Evolutionary conservation across 2,888 invertebrate genomes (phyloP), one percentile per base, ranked within the genome.

Genomic region (Caenorhabditis drosophilae): DNA sequence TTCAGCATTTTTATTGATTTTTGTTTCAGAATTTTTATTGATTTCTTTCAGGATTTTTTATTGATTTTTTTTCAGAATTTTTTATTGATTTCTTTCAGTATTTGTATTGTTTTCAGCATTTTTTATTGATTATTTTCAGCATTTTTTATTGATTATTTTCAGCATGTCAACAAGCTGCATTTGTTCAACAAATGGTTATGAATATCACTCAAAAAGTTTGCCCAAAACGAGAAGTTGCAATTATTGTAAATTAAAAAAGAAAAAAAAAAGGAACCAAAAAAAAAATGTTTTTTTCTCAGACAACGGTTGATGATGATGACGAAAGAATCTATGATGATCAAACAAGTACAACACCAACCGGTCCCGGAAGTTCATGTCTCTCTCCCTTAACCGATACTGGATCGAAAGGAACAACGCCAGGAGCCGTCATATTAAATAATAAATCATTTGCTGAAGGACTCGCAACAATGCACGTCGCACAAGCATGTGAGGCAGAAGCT

Each of bases 121-220:
- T n/a, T n/a, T n/a, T n/a, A n/a, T n/a, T n/a, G n/a, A 12, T 31
- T 31, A 9, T 31, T 12, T 9, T 31, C 12, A 31, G 31, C 6
- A 12, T 9, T 6, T 31, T 31, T 12, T 12, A 31, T n/a, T 16
- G 16, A 40, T 40, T 7, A 12, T 42, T 42, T 42, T 2, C 52
- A 56, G 70, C 74, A 84, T 97, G 96, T 85, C 93, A 94, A 84
- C 91, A 93, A 55, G 90, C 91, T 26, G 91, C 93, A 31, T 90
- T 94, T 86, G 95, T 95, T 91, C 93, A 95, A 85, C 95, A 83
- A 68, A 75, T 82, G 64, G 46, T 82, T 1, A 83, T 85, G 56
- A 84, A 85, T 35, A 82, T 85, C 47, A 74, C 82, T 16, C 77
- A 82, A 36, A 70, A 76, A 49, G 71, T 80, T 26, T 80, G 76